Evolutionary conservation across 2,113 vertebrate species (phyloP).

Genomic region (Chionis minor): DNA sequence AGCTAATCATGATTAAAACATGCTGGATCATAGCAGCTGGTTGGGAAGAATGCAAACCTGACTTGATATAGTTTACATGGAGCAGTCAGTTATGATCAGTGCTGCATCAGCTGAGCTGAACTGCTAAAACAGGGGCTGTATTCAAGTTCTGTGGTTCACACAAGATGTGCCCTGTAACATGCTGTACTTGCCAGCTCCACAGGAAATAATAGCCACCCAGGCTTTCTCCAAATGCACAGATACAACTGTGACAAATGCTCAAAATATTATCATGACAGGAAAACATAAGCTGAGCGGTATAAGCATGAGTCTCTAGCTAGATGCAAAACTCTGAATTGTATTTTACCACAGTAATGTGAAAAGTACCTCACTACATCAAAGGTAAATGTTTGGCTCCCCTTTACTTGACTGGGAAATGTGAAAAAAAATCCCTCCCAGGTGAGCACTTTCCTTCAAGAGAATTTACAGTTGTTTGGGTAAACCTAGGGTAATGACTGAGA

Average conservation of each 20-base stretch:
- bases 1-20: background rate
- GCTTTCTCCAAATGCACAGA: background rate
- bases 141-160: background rate
- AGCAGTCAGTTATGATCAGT: background rate
- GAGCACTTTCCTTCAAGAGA: background rate
- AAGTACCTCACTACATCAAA: background rate
- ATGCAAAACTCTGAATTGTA: background rate
- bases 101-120: background rate
- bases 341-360: background rate
- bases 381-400: background rate
- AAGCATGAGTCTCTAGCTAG: background rate
- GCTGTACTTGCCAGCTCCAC: background rate
- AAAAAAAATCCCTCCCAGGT: background rate
- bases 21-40: background rate
- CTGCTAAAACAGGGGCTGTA: background rate
- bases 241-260: background rate
- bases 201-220: background rate
- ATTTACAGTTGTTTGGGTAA: background rate
- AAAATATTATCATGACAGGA: background rate
- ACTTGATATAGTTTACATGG: background rate
- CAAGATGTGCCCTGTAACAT: background rate
- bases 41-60: background rate
- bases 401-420: background rate
- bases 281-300: background rate
- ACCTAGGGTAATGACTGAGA: background rate